phyloP scores from a whole-genome alignment of 2,888 invertebrate genomes.

The Serripes groenlandicus region DNA sequence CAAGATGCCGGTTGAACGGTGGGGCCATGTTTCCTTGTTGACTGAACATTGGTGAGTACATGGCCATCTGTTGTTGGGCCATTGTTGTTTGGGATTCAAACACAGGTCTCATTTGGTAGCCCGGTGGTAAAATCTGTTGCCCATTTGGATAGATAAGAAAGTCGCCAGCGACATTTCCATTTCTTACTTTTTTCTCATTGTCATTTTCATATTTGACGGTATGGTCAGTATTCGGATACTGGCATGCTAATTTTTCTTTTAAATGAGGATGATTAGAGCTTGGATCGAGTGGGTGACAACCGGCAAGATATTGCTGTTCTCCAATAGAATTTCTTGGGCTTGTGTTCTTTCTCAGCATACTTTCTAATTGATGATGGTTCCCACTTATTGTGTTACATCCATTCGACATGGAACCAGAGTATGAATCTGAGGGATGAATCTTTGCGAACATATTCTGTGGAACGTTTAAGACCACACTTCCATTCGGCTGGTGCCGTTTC shows the following conservation, averaged over 20 bases:
- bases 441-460: constrained; percentile 50
- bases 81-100: constrained; percentile 20
- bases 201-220: constrained; percentile 17
- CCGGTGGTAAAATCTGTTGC: not conserved
- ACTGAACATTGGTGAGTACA: constrained; percentile 52
- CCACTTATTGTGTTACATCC: not conserved
- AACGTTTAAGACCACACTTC: constrained; percentile 54
- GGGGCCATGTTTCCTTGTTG: constrained; percentile 39
- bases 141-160: not conserved
- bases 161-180: constrained; percentile 22
- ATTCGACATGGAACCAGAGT: constrained; percentile 8
- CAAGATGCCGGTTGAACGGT: constrained; percentile 72
- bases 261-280: constrained; percentile 61
- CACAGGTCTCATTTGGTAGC: constrained; percentile 8
- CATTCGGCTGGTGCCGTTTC: not conserved
- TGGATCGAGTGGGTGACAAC: constrained; percentile 4
- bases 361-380: constrained; percentile 19
- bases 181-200: not conserved
- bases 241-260: constrained; percentile 79
- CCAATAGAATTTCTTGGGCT: constrained; percentile 14
- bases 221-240: constrained; percentile 79
- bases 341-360: not conserved
- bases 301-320: constrained; percentile 24
- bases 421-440: not conserved
- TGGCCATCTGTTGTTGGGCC: constrained; percentile 40